Conservation (phyloP, 1,140 invertebrate species). For the Heliconius eleuchia region DNA sequence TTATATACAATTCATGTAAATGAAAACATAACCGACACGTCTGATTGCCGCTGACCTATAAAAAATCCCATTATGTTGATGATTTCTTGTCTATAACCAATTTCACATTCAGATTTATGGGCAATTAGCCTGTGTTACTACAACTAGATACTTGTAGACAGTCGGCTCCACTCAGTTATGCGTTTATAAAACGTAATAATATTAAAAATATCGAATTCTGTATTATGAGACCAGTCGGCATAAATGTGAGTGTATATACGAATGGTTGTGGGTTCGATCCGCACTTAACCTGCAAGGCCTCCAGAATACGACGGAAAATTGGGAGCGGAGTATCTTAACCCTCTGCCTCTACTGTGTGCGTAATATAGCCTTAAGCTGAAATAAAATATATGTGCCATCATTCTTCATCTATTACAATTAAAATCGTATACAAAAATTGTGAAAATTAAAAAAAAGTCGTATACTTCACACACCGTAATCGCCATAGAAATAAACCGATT, state of each 20-base stretch:
- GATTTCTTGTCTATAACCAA: constrained; percentile 4
- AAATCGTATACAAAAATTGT: neutral
- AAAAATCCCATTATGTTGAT: neutral
- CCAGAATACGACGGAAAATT: too few species aligned
- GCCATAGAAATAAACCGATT: neutral
- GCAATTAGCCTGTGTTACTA: neutral
- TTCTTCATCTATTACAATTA: too few species aligned
- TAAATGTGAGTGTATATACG: too few species aligned
- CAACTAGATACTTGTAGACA: neutral
- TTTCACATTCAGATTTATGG: constrained; percentile 10
- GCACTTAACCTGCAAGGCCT: too few species aligned
- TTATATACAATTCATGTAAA: neutral
- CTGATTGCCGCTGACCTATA: neutral
- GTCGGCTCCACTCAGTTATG: neutral
- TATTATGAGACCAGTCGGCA: too few species aligned
- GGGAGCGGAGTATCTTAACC: too few species aligned
- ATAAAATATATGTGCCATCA: too few species aligned
- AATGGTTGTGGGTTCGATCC: too few species aligned
- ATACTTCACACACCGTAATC: neutral
- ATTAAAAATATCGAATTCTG: neutral
- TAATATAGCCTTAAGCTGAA: too few species aligned
- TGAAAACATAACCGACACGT: neutral
- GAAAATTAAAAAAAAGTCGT: neutral
- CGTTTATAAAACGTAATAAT: neutral
- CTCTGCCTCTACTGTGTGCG: too few species aligned